A percentile compares a stretch with the other conserved stretches of the same genome.
Evolutionary conservation across 2,888 invertebrate species (phyloP).

Genomic region (Pandemis corylana): DNA sequence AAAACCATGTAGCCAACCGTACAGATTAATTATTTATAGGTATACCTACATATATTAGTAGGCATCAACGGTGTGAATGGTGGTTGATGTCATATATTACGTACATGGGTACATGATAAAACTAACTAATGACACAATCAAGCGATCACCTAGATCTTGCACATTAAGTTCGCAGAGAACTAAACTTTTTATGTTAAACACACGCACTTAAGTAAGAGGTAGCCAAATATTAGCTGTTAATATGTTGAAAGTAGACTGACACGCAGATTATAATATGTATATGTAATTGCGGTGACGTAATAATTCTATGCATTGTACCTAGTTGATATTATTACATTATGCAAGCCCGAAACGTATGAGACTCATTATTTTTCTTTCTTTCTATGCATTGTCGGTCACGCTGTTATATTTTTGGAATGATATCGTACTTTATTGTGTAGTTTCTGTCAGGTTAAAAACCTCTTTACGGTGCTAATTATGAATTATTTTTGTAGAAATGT

Average conservation of each 20-base stretch:
- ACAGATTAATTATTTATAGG: too few species aligned
- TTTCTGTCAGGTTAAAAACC: not conserved
- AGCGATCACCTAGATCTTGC: not conserved
- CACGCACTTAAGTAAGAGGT: constrained; percentile 37
- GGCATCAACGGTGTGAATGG: too few species aligned
- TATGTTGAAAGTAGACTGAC: constrained; percentile 40
- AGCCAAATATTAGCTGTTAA: constrained; percentile 38
- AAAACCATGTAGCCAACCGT: too few species aligned
- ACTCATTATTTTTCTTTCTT: constrained; percentile 26
- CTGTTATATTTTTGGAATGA: constrained; percentile 16
- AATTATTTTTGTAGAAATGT: too few species aligned
- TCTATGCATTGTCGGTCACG: constrained; percentile 22
- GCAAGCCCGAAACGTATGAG: constrained; percentile 13
- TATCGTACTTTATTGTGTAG: constrained; percentile 1
- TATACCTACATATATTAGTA: too few species aligned
- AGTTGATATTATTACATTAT: constrained; percentile 24
- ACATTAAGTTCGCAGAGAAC: not conserved
- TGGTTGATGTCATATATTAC: not conserved
- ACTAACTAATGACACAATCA: not conserved
- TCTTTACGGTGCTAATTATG: not conserved
- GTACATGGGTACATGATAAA: not conserved
- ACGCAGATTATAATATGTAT: constrained; percentile 33
- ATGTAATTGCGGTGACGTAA: constrained; percentile 30
- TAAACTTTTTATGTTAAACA: constrained; percentile 22
- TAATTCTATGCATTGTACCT: constrained; percentile 16